Evolutionary conservation across 2,888 invertebrate species (phyloP).

Genomic region (Zygothrica quintamaculata): DNA sequence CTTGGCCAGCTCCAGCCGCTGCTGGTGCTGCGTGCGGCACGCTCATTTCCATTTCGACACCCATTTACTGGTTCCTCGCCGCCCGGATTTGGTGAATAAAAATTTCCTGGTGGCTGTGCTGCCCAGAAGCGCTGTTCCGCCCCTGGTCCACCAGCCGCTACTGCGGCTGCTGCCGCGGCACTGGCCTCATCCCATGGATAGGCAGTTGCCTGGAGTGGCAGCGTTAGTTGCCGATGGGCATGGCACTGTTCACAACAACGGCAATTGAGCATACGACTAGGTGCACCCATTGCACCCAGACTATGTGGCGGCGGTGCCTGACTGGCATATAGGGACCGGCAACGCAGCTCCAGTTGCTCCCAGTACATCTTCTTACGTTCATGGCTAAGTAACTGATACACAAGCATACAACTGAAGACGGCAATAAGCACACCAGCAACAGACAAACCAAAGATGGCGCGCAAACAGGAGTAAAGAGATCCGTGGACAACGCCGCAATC

Average conservation of each 20-base stretch:
- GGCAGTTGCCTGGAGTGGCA: constrained; percentile 85
- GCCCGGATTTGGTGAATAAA: constrained; percentile 94
- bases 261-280: constrained; percentile 84
- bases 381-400: constrained; percentile 94
- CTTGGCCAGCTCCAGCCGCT: constrained; percentile 89
- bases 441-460: constrained; percentile 95
- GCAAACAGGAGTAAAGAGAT: constrained; percentile 93
- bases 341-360: constrained; percentile 94
- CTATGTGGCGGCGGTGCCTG: constrained; percentile 82
- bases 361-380: constrained; percentile 98
- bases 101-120: constrained; percentile 88
- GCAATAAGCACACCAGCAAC: constrained; percentile 95
- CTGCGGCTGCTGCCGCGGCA: constrained; percentile 80
- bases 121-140: constrained; percentile 86
- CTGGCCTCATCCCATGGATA: constrained; percentile 87
- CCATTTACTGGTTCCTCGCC: constrained; percentile 80
- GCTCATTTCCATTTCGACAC: constrained; percentile 78
- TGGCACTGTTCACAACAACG: constrained; percentile 90
- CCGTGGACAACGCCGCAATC: constrained; percentile 96
- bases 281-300: constrained; percentile 81
- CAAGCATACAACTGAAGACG: constrained; percentile 96
- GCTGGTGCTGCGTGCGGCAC: constrained; percentile 65
- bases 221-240: constrained; percentile 85
- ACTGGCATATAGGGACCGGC: constrained; percentile 90
- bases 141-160: constrained; percentile 82